A percentile compares a stretch with the other conserved stretches of the same genome.
These are phyloP conservation scores for Eumeta japonica DNA, from an alignment of 1,140 invertebrate genomes.

Conservation along the genomic window DNA sequence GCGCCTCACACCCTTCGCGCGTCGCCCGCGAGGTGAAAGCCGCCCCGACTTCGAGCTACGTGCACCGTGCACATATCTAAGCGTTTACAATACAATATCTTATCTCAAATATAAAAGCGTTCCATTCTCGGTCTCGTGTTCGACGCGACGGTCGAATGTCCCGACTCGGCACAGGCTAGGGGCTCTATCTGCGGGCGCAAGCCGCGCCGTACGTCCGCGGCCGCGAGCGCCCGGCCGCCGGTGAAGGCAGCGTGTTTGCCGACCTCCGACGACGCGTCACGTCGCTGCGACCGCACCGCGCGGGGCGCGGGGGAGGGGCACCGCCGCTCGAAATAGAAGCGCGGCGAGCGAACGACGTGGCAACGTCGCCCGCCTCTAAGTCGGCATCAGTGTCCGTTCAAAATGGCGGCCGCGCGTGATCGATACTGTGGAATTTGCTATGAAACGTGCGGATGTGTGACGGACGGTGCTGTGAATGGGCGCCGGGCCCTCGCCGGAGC, in stretches of 20 bases:
- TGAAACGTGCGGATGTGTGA: slow-evolving; percentile 49
- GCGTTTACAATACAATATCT: slow-evolving; percentile 33
- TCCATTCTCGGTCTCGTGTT: not conserved
- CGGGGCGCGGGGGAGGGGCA: slow-evolving; percentile 17
- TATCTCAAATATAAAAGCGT: no score
- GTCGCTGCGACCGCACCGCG: no score
- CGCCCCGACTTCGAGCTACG: slow-evolving; percentile 27
- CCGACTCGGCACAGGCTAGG: no score
- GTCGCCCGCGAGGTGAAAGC: slow-evolving; percentile 45
- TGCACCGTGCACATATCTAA: slow-evolving; percentile 19
- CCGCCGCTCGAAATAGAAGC: slow-evolving; percentile 32
- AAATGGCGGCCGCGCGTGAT: slow-evolving; percentile 57
- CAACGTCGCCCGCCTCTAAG: slow-evolving; percentile 39
- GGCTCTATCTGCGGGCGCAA: no score
- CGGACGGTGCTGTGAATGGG: slow-evolving; percentile 44
- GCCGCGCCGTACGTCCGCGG: slow-evolving; percentile 44
- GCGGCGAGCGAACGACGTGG: slow-evolving; percentile 47
- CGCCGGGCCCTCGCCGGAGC: slow-evolving; percentile 34
- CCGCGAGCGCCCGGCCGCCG: slow-evolving; percentile 46
- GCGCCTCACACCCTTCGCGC: no score
- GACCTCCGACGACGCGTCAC: slow-evolving; percentile 24
- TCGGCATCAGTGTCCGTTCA: slow-evolving; percentile 53
- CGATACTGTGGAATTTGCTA: slow-evolving; percentile 49
- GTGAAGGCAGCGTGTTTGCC: slow-evolving; percentile 29
- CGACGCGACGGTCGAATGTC: no score